phyloP scores from a whole-genome alignment of 2,113 vertebrate genomes.

The Anguilla japonica region DNA sequence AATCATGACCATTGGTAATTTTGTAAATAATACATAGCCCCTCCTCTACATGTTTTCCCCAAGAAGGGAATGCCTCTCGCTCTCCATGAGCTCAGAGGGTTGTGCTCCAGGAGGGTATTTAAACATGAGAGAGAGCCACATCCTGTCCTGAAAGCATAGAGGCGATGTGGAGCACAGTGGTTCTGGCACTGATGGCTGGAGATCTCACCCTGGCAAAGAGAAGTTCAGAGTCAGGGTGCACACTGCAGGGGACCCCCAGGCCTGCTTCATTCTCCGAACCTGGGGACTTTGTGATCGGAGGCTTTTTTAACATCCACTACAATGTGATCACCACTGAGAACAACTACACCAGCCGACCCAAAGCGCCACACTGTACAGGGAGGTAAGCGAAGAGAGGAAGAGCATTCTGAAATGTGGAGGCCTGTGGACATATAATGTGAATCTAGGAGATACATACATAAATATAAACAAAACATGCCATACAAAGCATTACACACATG shows the following conservation, averaged over 20 bases:
- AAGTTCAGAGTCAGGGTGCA: constrained; percentile 35
- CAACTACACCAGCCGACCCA: constrained; percentile 54
- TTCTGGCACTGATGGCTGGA: neutral
- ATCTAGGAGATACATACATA: neutral
- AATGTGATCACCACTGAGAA: constrained; percentile 40
- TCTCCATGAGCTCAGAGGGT: neutral
- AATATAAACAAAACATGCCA: no score
- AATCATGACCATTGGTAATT: no score
- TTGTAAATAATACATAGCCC: neutral
- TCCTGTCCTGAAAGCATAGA: neutral
- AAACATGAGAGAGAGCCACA: neutral
- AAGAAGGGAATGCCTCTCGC: neutral
- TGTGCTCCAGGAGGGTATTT: constrained; percentile 11
- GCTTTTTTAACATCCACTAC: constrained; percentile 60
- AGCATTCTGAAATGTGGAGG: neutral
- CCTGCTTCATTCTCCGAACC: constrained; percentile 51
- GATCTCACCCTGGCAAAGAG: neutral
- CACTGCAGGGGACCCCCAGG: constrained; percentile 40
- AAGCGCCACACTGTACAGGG: constrained; percentile 52
- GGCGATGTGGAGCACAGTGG: neutral
- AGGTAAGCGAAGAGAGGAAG: constrained; percentile 54
- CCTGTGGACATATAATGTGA: neutral
- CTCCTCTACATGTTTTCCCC: neutral
- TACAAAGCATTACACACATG: no score
- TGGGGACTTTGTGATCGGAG: constrained; percentile 63